Evolutionary conservation across 2,113 vertebrate genomes (phyloP), one percentile per base, ranked within the genome.

Genomic region (Heteronetta atricapilla): DNA sequence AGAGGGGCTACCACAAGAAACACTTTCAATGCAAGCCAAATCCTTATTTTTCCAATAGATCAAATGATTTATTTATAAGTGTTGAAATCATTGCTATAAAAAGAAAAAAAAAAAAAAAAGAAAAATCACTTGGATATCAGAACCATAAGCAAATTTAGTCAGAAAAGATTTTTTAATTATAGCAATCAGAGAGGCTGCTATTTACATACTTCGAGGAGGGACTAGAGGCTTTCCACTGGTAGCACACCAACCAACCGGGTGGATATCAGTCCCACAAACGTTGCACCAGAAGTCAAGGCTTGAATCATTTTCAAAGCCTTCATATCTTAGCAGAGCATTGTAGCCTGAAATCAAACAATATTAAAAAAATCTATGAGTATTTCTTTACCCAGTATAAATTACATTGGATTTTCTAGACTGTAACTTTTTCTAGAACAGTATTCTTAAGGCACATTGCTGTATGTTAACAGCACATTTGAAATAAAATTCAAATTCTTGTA

Each of bases 211-310:
- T 98, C 99, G 99, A 81, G 99, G 99, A 96, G 99, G 99, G 94
- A 99, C 99, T 52, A 99, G 98, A 60, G 99, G 99, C 97, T 99
- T 99, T 87, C 99, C 98, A 76, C 98, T 99, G 53, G 99, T 98
- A 93, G 99, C 99, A 77, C 99, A 99, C 99, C 99, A 99, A 85
- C 99, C 99, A 94, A 99, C 99, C 38, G 99, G 99, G 96, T 99
- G 99, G 88, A 99, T 98, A 90, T 99, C 99, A 80, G 98, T 98
- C 77, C 98, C 98, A 95, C 99, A 99, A 92, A 99, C 92, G 79
- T 99, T 99, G 97, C 98, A 98, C 99, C 99, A 99, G 97, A 99
- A 99, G 97, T 99, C 99, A 95, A 99, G 98, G 97, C 98, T 99
- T 95, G 97, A 98, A 96, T 99, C 99, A 55, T 97, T 98, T 97